These are phyloP conservation scores for Drosophila mayri DNA, from an alignment of 1,140 invertebrate species.

Conservation along the genomic window DNA sequence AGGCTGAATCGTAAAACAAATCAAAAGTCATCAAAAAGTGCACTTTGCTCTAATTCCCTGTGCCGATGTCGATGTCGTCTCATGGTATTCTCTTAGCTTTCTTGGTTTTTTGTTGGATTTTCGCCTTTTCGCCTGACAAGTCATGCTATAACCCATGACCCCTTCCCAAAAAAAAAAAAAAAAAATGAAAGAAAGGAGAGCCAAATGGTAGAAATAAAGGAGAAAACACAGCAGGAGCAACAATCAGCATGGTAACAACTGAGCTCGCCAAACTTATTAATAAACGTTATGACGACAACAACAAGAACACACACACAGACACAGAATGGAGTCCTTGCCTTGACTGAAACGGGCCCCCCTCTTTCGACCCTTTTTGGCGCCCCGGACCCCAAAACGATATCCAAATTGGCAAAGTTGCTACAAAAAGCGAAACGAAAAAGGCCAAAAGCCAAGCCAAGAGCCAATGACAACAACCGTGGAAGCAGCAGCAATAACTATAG, in stretches of 20 bases:
- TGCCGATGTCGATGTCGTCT: slow-evolving; percentile 41
- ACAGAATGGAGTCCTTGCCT: slow-evolving; percentile 42
- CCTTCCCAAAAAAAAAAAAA: slow-evolving; percentile 1
- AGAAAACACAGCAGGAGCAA: slow-evolving; percentile 66
- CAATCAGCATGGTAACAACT: slow-evolving; percentile 60
- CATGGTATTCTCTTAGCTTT: slow-evolving; percentile 17
- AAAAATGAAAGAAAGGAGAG: not conserved
- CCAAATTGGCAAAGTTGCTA: slow-evolving; percentile 80
- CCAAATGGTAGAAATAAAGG: slow-evolving; percentile 36
- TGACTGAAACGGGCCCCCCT: not conserved
- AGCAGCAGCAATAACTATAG: slow-evolving; percentile 10
- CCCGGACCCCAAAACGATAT: slow-evolving; percentile 41
- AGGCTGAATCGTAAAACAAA: slow-evolving; percentile 77
- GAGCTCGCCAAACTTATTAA: slow-evolving; percentile 69
- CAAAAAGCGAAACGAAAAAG: slow-evolving; percentile 61
- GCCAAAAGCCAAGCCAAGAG: slow-evolving; percentile 26
- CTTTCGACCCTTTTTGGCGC: slow-evolving; percentile 3
- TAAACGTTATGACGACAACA: slow-evolving; percentile 77
- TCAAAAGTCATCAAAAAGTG: slow-evolving; percentile 83
- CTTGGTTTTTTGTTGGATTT: slow-evolving; percentile 3
- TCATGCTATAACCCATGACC: slow-evolving; percentile 58
- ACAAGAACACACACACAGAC: slow-evolving; percentile 34
- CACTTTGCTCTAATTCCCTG: slow-evolving; percentile 79
- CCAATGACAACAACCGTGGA: slow-evolving; percentile 31
- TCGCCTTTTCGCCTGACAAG: slow-evolving; percentile 57